Conservation (phyloP, 2,888 invertebrate species). For the Malthinus flaveolus region DNA sequence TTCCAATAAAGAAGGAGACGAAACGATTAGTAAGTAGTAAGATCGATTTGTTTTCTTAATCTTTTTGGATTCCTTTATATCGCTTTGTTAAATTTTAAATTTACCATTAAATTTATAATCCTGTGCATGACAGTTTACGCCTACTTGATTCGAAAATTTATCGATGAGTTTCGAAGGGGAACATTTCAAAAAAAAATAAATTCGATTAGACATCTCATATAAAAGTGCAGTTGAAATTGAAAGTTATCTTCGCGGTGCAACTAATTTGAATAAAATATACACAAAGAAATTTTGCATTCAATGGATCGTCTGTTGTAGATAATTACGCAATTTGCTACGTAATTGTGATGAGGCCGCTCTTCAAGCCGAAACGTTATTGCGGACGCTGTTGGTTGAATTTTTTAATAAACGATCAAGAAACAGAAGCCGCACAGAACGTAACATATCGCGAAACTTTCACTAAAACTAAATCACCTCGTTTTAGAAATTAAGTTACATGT, state of each 20-base stretch:
- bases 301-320: not conserved
- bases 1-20: too few relatives aligned
- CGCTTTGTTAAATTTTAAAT: slow-evolving; percentile 2
- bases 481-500: not conserved
- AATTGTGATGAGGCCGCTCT: too few relatives aligned
- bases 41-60: not conserved
- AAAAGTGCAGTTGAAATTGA: too few relatives aligned
- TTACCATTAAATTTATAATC: not conserved
- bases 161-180: not conserved
- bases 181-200: too few relatives aligned
- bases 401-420: too few relatives aligned
- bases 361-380: too few relatives aligned
- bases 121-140: slow-evolving; percentile 7
- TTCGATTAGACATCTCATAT: too few relatives aligned
- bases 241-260: not conserved
- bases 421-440: too few relatives aligned
- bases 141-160: slow-evolving; percentile 6
- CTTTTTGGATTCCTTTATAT: not conserved
- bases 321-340: too few relatives aligned
- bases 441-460: not conserved
- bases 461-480: not conserved
- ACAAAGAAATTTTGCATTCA: slow-evolving; percentile 7
- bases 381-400: too few relatives aligned
- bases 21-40: too few relatives aligned
- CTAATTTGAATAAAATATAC: slow-evolving; percentile 2